These are phyloP conservation scores for Rhagoletis zephyria DNA, from an alignment of 1,140 invertebrate species.

Conservation along the genomic window DNA sequence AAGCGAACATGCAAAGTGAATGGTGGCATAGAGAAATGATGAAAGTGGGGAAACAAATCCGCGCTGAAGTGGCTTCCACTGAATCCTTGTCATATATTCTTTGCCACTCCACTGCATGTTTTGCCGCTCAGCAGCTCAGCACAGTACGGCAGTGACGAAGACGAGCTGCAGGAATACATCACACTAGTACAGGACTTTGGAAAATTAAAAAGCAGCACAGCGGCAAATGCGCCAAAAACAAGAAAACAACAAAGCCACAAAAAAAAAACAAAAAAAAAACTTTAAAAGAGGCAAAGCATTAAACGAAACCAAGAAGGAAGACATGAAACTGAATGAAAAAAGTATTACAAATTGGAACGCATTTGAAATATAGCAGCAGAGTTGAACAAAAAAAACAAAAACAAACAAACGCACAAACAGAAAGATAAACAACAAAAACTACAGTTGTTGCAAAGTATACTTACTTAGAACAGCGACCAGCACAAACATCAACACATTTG, in stretches of 20 bases:
- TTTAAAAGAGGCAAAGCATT: constrained; percentile 34
- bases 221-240: constrained; percentile 21
- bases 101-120: constrained; percentile 42
- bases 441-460: neutral
- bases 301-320: constrained; percentile 52
- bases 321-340: constrained; percentile 14
- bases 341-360: constrained; percentile 40
- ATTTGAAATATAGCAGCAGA: constrained; percentile 22
- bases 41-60: constrained; percentile 46
- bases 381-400: no score
- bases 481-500: constrained; percentile 6
- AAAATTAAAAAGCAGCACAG: constrained; percentile 48
- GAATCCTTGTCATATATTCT: constrained; percentile 45
- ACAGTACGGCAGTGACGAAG: neutral
- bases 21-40: constrained; percentile 21
- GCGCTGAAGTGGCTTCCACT: constrained; percentile 37
- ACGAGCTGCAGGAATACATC: neutral
- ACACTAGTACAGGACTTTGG: constrained; percentile 9
- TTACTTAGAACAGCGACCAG: neutral
- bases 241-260: constrained; percentile 40
- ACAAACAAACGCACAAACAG: no score
- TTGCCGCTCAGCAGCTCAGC: constrained; percentile 14
- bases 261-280: neutral
- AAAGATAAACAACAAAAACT: neutral
- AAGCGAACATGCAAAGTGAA: constrained; percentile 13